These are phyloP conservation scores for Melanostoma scalare DNA, from an alignment of 2,888 invertebrate species.

Conservation along the genomic window DNA sequence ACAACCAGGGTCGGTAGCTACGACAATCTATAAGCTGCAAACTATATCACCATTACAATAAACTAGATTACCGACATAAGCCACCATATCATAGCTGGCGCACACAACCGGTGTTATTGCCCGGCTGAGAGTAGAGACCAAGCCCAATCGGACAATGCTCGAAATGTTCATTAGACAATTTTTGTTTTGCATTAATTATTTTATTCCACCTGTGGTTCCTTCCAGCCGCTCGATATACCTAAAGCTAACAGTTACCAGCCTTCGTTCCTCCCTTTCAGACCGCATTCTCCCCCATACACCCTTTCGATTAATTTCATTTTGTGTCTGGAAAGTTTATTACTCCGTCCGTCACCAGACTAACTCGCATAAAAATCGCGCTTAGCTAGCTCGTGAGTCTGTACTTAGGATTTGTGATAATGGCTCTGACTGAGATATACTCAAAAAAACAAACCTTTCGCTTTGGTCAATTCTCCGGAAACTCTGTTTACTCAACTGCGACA, in stretches of 20 bases:
- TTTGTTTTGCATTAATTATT: conserved; percentile 73
- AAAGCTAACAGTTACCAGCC: not conserved
- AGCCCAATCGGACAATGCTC: conserved; percentile 73
- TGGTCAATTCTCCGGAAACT: conserved; percentile 66
- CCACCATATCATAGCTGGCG: conserved; percentile 47
- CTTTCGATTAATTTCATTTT: conserved; percentile 21
- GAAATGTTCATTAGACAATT: conserved; percentile 73
- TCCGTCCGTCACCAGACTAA: conserved; percentile 36
- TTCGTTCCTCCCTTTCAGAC: not conserved
- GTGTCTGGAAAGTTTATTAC: conserved; percentile 68
- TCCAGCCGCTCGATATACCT: conserved; percentile 12
- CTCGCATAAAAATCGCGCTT: conserved; percentile 60
- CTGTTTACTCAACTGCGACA: conserved; percentile 72
- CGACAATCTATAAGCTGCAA: conserved; percentile 67
- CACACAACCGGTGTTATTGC: conserved; percentile 42
- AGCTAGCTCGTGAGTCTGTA: conserved; percentile 63
- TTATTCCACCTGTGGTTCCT: conserved; percentile 69
- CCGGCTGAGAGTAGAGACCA: conserved; percentile 50
- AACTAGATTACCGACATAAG: conserved; percentile 62
- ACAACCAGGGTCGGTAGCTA: conserved; percentile 61
- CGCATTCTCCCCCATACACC: not conserved
- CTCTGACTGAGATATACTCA: not conserved
- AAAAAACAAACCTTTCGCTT: conserved; percentile 66
- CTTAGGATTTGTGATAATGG: conserved; percentile 72
- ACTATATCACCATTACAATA: conserved; percentile 71